Percentiles rank a stretch among this genome's conserved stretches.
phyloP scores from a whole-genome alignment of 30 jellyfish, hydroid and myxozoan genomes.

The Hydractinia symbiolongicarpus region DNA sequence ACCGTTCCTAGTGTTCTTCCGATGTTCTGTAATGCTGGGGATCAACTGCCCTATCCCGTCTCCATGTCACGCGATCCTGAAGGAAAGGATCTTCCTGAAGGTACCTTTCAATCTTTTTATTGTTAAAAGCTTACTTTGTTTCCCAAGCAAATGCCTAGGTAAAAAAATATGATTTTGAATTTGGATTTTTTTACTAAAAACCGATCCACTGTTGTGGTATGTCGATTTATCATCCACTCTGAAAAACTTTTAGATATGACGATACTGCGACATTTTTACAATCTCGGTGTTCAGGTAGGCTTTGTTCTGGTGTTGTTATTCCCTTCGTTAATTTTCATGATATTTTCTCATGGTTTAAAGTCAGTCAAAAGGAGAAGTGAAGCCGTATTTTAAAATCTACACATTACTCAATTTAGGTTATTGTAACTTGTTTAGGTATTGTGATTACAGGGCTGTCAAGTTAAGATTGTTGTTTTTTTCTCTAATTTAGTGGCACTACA shows the following conservation, averaged over 20 bases:
- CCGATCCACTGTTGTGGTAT: no score
- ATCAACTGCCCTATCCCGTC: background rate
- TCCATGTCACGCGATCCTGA: slow-evolving; percentile 20
- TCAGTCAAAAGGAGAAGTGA: no score
- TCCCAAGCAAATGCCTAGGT: no score
- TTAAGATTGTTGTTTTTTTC: no score
- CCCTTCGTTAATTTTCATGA: background rate
- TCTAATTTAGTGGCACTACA: background rate
- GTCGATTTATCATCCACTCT: background rate
- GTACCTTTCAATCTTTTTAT: background rate
- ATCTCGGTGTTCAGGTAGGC: slow-evolving; percentile 19
- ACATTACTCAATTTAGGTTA: no score
- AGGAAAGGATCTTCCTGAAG: slow-evolving; percentile 22
- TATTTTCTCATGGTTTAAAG: background rate
- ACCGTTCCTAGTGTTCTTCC: slow-evolving; percentile 6
- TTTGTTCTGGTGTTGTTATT: background rate
- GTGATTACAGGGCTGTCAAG: no score
- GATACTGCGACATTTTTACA: slow-evolving; percentile 9
- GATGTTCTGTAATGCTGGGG: background rate
- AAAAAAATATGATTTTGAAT: no score
- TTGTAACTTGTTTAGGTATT: no score
- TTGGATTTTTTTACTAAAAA: no score
- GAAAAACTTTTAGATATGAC: background rate
- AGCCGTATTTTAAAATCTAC: no score
- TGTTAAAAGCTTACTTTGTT: background rate